phyloP scores from a whole-genome alignment of 2,888 invertebrate species.

The Polylopha cassiicola region DNA sequence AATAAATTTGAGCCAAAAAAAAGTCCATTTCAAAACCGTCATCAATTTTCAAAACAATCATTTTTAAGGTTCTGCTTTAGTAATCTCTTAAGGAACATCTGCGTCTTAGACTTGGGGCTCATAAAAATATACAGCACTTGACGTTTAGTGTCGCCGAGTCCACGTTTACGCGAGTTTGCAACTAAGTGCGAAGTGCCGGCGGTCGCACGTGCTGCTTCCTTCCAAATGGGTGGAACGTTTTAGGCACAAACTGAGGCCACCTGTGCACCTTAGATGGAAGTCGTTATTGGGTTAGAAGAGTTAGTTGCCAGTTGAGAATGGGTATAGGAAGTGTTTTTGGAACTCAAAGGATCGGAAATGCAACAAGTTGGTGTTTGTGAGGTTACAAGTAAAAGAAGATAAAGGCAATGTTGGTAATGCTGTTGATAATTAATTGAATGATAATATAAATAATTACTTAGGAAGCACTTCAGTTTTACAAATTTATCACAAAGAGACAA shows the following conservation, averaged over 20 bases:
- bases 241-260: constrained; percentile 49
- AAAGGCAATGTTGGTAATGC: no score
- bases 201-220: constrained; percentile 52
- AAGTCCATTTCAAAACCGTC: background rate
- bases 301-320: constrained; percentile 6
- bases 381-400: no score
- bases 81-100: constrained; percentile 54
- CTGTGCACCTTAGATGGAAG: constrained; percentile 45
- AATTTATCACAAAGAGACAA: no score
- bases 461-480: no score
- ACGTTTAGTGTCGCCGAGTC: constrained; percentile 49
- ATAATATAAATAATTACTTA: no score
- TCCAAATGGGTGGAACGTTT: constrained; percentile 59
- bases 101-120: constrained; percentile 34
- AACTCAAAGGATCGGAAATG: background rate
- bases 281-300: constrained; percentile 44
- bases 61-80: constrained; percentile 29
- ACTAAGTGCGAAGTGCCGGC: constrained; percentile 60
- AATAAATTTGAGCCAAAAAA: background rate
- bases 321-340: background rate
- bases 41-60: constrained; percentile 24
- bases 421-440: no score
- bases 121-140: constrained; percentile 59
- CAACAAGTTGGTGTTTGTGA: no score
- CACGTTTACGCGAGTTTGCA: constrained; percentile 58